Base-by-base conservation (phyloP, 1,140 invertebrate species). In the Meteorus sp. region DNA sequence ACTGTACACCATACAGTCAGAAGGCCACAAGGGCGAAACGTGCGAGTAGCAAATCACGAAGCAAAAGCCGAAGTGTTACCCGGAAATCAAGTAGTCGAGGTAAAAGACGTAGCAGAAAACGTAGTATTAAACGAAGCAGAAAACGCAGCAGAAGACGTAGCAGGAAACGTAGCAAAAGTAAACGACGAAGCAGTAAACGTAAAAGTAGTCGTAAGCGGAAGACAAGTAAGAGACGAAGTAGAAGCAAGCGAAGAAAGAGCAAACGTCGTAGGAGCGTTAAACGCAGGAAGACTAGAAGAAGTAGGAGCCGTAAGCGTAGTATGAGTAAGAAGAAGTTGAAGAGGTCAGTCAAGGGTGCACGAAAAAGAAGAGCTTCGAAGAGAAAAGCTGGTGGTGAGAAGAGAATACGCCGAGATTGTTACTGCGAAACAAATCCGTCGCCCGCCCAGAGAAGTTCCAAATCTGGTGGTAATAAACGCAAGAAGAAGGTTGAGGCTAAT, bases 311-410 rank as follows among this genome's bases (percentile, higher is more conserved):
- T n/a, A 53, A 7, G n/a, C 41, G 27, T 9, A 41, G 45, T 9
- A 57, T 48, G 17, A 15, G 44, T 25, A 17, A 23, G 13, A 13
- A 60, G 39, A 35, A 50, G 56, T 52, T 8, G 53, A n/a, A 56
- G 41, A 31, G 22, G 17, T n/a, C 2, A 25, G 20, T 2, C 11
- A 48, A 48, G 23, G 27, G 27, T 13, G 11, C 17, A 23, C n/a
- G 20, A 48, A 48, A 6, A 48, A 25, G 13, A 22, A 48, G 23
- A n/a, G 45, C 11, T 3, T 13, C 35, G 8, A 39, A 11, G 13
- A 13, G 35, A 4, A 7, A 11, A 39, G 11, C 3, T 7, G 15
- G 15, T 4, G 35, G 35, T 39, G 13, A 15, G 8, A 7, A 39
- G 35, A 39, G 33, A 39, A 8, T 39, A 50, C 35, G 22, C 35